Percentiles rank a stretch among this genome's conserved stretches.
phyloP scores from a whole-genome alignment of 2,113 vertebrate genomes.

The Corvus cornix region DNA sequence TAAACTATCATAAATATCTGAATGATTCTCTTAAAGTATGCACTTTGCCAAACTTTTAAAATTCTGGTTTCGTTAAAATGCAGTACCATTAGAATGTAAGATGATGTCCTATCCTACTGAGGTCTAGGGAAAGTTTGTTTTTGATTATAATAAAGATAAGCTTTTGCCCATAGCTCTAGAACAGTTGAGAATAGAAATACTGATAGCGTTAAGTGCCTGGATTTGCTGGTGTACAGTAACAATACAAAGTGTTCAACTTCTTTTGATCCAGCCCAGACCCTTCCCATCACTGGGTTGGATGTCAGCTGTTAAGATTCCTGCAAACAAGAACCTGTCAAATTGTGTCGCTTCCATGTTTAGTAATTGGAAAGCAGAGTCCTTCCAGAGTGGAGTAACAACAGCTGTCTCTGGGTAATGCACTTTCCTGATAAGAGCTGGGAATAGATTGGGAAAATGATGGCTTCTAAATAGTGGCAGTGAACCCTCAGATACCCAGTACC shows the following conservation, averaged over 20 bases:
- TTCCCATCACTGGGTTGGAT: neutral
- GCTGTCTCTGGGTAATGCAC: neutral
- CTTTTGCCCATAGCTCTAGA: slow-evolving; percentile 4
- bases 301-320: neutral
- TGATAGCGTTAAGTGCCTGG: slow-evolving; percentile 34
- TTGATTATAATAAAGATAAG: slow-evolving; percentile 6
- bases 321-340: neutral
- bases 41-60: slow-evolving; percentile 29
- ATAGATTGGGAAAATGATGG: neutral
- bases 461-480: neutral
- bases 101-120: slow-evolving; percentile 14
- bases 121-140: neutral
- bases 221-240: slow-evolving; percentile 24
- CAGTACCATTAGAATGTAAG: slow-evolving; percentile 2
- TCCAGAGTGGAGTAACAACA: neutral
- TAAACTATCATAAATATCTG: slow-evolving; percentile 1
- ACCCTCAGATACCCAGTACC: neutral
- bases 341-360: fast-evolving
- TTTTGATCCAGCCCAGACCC: neutral
- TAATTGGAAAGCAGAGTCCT: neutral
- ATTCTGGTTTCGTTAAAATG: neutral
- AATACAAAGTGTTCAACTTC: neutral
- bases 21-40: slow-evolving; percentile 24
- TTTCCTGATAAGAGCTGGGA: neutral
- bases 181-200: neutral